A percentile compares a stretch with the other conserved stretches of the same genome.
These are phyloP conservation scores for Crossocerus cetratus DNA, from an alignment of 2,888 invertebrate species.

Conservation along the genomic window DNA sequence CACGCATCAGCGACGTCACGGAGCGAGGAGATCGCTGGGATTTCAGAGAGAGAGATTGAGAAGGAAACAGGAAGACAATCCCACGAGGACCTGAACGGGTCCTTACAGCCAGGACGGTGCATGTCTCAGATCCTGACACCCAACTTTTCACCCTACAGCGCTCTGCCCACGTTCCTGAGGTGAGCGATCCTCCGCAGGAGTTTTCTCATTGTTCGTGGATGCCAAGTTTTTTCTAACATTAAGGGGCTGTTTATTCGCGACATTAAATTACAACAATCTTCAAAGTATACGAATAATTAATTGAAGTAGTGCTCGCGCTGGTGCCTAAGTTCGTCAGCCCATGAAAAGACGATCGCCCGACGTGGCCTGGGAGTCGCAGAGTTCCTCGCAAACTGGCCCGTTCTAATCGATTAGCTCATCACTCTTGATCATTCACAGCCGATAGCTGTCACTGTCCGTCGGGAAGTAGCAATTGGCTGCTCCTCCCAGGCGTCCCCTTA, in stretches of 20 bases:
- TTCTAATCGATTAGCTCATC: neutral
- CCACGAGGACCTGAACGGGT: conserved; percentile 56
- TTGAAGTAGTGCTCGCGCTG: neutral
- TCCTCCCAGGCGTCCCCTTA: neutral
- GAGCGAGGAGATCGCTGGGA: neutral
- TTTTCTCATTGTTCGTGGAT: too few species aligned
- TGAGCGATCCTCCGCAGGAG: conserved; percentile 34
- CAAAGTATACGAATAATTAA: too few species aligned
- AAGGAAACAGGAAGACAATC: conserved; percentile 17
- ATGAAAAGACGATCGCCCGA: conserved; percentile 7
- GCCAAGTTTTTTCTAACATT: too few species aligned
- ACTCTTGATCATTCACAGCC: conserved; percentile 22
- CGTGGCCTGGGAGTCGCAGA: neutral
- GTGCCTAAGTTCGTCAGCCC: conserved; percentile 1
- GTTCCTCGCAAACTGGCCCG: conserved; percentile 3
- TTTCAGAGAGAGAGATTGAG: conserved; percentile 4
- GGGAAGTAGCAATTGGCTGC: conserved; percentile 4
- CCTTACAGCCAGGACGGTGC: conserved; percentile 64
- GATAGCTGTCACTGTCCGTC: conserved; percentile 1
- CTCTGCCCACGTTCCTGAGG: conserved; percentile 69
- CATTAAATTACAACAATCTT: too few species aligned
- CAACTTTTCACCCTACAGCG: conserved; percentile 65
- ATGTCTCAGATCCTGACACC: conserved; percentile 64
- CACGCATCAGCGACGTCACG: neutral
- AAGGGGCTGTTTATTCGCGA: too few species aligned